These are phyloP conservation scores for Phocoena phocoena DNA, from an alignment of 2,113 vertebrate species.

Conservation along the genomic window DNA sequence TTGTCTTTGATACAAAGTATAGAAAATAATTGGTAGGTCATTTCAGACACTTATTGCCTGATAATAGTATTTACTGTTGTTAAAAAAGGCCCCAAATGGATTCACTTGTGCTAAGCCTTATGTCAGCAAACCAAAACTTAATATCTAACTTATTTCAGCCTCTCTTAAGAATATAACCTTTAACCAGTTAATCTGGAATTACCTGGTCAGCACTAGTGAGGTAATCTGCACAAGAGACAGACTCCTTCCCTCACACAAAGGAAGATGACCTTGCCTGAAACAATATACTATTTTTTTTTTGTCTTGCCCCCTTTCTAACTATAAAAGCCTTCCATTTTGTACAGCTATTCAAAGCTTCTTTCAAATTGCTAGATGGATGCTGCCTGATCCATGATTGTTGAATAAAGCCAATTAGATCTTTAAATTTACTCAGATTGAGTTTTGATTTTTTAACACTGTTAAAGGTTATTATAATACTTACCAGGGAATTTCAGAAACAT, in stretches of 20 bases:
- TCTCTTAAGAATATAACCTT: background rate
- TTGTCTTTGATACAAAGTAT: conserved; percentile 34
- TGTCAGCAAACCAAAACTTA: background rate
- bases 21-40: conserved; percentile 20
- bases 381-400: background rate
- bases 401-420: background rate
- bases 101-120: background rate
- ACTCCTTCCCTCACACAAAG: background rate
- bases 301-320: background rate
- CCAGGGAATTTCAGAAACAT: background rate
- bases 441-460: background rate
- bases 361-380: background rate
- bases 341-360: background rate
- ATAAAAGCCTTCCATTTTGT: background rate
- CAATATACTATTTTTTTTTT: background rate
- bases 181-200: background rate
- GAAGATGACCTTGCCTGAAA: background rate
- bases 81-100: background rate
- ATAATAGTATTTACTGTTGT: background rate
- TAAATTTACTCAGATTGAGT: background rate
- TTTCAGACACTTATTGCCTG: background rate
- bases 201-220: background rate
- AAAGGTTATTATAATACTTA: background rate
- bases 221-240: background rate
- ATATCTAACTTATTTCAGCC: background rate